A percentile compares a stretch with the other conserved stretches of the same genome.
Evolutionary conservation across 2,888 invertebrate species (phyloP).

Genomic region (Aelia acuminata): DNA sequence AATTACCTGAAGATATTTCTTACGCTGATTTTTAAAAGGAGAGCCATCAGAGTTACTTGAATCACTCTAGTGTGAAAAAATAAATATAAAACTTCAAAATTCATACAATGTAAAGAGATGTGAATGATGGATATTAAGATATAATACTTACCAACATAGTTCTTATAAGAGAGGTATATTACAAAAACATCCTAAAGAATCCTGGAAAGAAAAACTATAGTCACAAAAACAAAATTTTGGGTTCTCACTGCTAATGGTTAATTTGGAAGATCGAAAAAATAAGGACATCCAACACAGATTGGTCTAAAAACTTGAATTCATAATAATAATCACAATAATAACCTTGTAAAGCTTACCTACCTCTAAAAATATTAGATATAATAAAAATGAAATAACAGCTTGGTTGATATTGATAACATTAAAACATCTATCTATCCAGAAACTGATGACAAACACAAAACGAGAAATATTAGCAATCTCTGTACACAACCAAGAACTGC

Average conservation of each 20-base stretch:
- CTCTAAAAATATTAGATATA: background rate
- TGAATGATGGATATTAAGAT: background rate
- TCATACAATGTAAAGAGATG: background rate
- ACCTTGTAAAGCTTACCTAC: background rate
- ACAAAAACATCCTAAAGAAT: background rate
- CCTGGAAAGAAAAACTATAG: background rate
- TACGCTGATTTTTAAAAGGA: slow-evolving; percentile 45
- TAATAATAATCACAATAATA: background rate
- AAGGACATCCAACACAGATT: slow-evolving; percentile 5
- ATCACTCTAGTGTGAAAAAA: slow-evolving; percentile 43
- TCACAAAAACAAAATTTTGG: background rate
- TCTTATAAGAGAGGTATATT: background rate
- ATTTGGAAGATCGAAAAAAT: background rate
- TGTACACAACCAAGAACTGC: slow-evolving; percentile 26
- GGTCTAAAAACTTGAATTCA: background rate
- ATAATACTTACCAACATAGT: slow-evolving; percentile 41
- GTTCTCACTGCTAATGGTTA: background rate
- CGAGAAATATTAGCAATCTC: slow-evolving; percentile 16
- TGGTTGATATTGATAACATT: background rate
- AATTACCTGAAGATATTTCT: slow-evolving; percentile 35
- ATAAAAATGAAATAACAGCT: background rate
- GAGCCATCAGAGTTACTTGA: slow-evolving; percentile 54
- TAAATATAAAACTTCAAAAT: background rate
- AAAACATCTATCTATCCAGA: background rate
- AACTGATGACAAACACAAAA: slow-evolving; percentile 26